phyloP scores from a whole-genome alignment of 2,888 invertebrate genomes.

The Axea sp. region DNA sequence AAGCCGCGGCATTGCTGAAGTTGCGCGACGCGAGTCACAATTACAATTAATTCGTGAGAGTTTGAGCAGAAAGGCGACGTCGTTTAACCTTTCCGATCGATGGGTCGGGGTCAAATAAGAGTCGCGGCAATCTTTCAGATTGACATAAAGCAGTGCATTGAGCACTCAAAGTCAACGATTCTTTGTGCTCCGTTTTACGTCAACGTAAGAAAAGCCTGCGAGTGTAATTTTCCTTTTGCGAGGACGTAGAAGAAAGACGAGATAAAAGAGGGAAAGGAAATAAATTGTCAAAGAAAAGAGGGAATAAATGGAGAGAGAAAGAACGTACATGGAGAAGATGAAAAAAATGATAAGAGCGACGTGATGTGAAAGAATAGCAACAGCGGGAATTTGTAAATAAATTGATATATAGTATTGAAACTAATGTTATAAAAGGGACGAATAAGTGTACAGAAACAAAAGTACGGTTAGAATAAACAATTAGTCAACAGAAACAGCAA shows the following conservation, averaged over 20 bases:
- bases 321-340: constrained; percentile 1
- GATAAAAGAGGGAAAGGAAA: constrained; percentile 15
- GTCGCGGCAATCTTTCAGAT: constrained; percentile 47
- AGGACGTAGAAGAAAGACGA: constrained; percentile 20
- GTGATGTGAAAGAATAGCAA: too few relatives aligned
- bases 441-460: too few relatives aligned
- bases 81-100: constrained; percentile 48
- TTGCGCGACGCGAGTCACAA: constrained; percentile 26
- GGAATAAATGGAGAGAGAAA: background rate
- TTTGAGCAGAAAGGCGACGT: constrained; percentile 30
- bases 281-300: background rate
- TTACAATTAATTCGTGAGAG: constrained; percentile 41
- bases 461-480: too few relatives aligned
- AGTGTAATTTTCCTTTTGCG: constrained; percentile 43
- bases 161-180: constrained; percentile 33
- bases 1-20: constrained; percentile 7
- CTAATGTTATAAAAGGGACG: too few relatives aligned
- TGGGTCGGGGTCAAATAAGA: constrained; percentile 42
- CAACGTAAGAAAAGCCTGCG: constrained; percentile 30
- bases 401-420: too few relatives aligned
- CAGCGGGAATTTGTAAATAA: too few relatives aligned
- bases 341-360: background rate
- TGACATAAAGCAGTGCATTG: constrained; percentile 43
- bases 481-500: too few relatives aligned
- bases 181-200: constrained; percentile 48